These are phyloP conservation scores for Actinernus sp. DNA, from an alignment of 92 coral and sea anemone genomes.

Conservation along the genomic window DNA sequence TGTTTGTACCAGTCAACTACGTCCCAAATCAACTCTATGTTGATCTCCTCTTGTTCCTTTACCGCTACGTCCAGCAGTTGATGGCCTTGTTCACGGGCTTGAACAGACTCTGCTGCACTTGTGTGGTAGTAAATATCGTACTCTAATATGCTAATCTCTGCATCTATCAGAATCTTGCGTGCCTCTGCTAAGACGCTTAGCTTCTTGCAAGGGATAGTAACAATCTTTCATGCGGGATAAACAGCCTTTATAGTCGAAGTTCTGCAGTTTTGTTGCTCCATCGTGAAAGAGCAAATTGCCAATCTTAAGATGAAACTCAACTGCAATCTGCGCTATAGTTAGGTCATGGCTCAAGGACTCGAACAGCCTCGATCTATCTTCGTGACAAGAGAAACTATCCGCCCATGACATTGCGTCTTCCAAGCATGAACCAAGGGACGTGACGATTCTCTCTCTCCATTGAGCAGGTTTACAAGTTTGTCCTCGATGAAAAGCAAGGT, in stretches of 20 bases:
- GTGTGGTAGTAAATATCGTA: slow-evolving; percentile 74
- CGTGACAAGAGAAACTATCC: slow-evolving; percentile 28
- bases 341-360: slow-evolving; percentile 23
- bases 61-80: slow-evolving; percentile 59
- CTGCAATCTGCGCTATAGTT: slow-evolving; percentile 18
- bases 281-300: slow-evolving; percentile 73
- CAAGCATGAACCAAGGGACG: slow-evolving; percentile 57
- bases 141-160: slow-evolving; percentile 49
- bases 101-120: slow-evolving; percentile 82
- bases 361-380: slow-evolving; percentile 48
- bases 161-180: too few relatives aligned
- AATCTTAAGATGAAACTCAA: slow-evolving; percentile 49
- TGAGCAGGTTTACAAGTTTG: slow-evolving; percentile 42
- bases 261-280: slow-evolving; percentile 71
- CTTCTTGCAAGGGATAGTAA: slow-evolving; percentile 88
- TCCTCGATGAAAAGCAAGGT: slow-evolving; percentile 56
- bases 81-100: slow-evolving; percentile 76
- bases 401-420: slow-evolving; percentile 59
- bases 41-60: slow-evolving; percentile 68
- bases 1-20: slow-evolving; percentile 93
- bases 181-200: slow-evolving; percentile 72
- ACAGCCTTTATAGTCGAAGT: slow-evolving; percentile 71
- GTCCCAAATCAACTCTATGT: slow-evolving; percentile 84
- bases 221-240: slow-evolving; percentile 86
- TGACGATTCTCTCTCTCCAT: slow-evolving; percentile 67